Evolutionary conservation across 2,888 invertebrate genomes (phyloP).

Genomic region (Labia minor): DNA sequence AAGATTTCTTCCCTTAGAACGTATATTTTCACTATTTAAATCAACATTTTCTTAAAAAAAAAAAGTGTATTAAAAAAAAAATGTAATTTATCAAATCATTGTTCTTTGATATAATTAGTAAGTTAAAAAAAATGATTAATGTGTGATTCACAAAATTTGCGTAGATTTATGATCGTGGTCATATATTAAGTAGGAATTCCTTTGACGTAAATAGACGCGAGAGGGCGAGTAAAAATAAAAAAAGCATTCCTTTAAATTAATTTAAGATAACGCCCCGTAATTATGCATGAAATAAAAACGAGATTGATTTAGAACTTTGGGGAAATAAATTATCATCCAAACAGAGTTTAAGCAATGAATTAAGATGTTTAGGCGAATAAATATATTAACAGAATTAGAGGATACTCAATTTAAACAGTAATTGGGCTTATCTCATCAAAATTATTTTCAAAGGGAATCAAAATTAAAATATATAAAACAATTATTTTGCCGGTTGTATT

Average conservation of each 20-base stretch:
- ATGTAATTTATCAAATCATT: neutral
- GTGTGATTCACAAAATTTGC: neutral
- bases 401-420: neutral
- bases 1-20: too few relatives aligned
- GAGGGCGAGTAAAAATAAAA: neutral
- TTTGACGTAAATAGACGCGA: neutral
- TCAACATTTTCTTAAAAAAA: neutral
- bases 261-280: neutral
- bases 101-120: slow-evolving; percentile 2
- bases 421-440: too few relatives aligned
- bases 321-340: too few relatives aligned
- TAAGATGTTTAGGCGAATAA: too few relatives aligned
- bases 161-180: neutral
- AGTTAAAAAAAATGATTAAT: slow-evolving; percentile 13
- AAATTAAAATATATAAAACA: too few relatives aligned
- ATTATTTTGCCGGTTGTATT: too few relatives aligned
- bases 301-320: too few relatives aligned
- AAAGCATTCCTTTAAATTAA: neutral
- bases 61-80: too few relatives aligned
- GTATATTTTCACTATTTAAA: neutral
- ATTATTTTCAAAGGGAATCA: too few relatives aligned
- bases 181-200: neutral
- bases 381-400: too few relatives aligned
- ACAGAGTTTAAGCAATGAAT: too few relatives aligned
- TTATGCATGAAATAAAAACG: too few relatives aligned